Percentiles rank a stretch among this genome's conserved stretches.
Conservation (phyloP, 2,888 invertebrate species). For the Agrochola macilenta region DNA sequence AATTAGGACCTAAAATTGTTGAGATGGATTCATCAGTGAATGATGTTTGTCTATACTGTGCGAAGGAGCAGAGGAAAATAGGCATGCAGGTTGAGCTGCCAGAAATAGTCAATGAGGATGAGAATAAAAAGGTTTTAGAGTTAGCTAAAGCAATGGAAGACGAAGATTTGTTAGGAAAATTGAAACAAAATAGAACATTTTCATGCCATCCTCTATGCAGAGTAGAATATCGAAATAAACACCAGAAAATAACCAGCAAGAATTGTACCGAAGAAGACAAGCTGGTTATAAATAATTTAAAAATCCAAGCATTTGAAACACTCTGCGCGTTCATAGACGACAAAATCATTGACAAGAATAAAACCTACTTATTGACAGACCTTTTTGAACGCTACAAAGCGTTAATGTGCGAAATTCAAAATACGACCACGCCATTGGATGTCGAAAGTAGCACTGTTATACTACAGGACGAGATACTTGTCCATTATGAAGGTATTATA, state of each 20-base stretch:
- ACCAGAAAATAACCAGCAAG: conserved; percentile 31
- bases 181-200: background rate
- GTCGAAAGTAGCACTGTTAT: background rate
- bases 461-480: conserved; percentile 34
- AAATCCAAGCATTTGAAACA: conserved; percentile 25
- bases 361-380: conserved; percentile 35
- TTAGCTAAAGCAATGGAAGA: conserved; percentile 24
- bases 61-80: conserved; percentile 21
- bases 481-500: conserved; percentile 5
- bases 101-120: background rate
- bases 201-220: conserved; percentile 25
- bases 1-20: conserved; percentile 7
- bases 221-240: conserved; percentile 31
- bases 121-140: conserved; percentile 1
- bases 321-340: conserved; percentile 39
- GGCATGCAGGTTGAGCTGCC: conserved; percentile 20
- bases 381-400: conserved; percentile 41
- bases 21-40: background rate
- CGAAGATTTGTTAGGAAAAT: conserved; percentile 8
- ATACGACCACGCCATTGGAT: conserved; percentile 2
- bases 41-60: conserved; percentile 32
- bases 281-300: conserved; percentile 14
- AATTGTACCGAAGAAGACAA: conserved; percentile 32
- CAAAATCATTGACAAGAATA: conserved; percentile 29
- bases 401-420: conserved; percentile 35